phyloP scores from a whole-genome alignment of 2,888 invertebrate species.

The Lampropteryx suffumata region DNA sequence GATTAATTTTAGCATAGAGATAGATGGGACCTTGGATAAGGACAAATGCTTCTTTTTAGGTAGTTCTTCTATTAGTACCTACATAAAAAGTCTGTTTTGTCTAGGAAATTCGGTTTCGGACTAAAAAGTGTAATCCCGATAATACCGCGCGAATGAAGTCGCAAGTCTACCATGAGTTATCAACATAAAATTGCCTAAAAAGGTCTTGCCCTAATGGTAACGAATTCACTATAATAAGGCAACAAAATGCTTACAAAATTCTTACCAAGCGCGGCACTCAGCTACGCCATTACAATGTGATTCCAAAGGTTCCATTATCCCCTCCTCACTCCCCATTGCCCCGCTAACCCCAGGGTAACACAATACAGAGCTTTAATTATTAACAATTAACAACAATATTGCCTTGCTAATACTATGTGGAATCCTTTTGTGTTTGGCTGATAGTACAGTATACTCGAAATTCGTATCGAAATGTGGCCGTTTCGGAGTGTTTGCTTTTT shows the following conservation, averaged over 20 bases:
- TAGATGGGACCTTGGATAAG: too few relatives aligned
- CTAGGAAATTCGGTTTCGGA: too few relatives aligned
- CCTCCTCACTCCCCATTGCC: slow-evolving; percentile 7
- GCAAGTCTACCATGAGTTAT: neutral
- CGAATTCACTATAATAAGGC: slow-evolving; percentile 12
- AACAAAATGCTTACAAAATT: slow-evolving; percentile 14
- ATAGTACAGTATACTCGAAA: slow-evolving; percentile 6
- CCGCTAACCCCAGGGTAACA: slow-evolving; percentile 12
- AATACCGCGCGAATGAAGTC: too few relatives aligned
- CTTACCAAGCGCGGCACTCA: slow-evolving; percentile 16
- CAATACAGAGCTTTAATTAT: slow-evolving; percentile 25
- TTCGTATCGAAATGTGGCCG: slow-evolving; percentile 7
- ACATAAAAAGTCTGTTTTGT: too few relatives aligned
- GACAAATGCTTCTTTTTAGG: too few relatives aligned
- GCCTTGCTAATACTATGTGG: slow-evolving; percentile 19
- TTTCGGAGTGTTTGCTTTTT: slow-evolving; percentile 4
- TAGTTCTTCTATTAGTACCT: too few relatives aligned
- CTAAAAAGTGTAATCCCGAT: too few relatives aligned
- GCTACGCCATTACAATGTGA: slow-evolving; percentile 20
- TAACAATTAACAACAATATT: slow-evolving; percentile 26
- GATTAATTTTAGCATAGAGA: too few relatives aligned
- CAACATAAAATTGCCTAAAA: slow-evolving; percentile 9
- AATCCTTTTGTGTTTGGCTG: slow-evolving; percentile 15
- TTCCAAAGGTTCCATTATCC: slow-evolving; percentile 11
- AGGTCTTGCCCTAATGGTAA: slow-evolving; percentile 5